Evolutionary conservation across 1,140 invertebrate genomes (phyloP).

Genomic region (Helicoverpa armigera): DNA sequence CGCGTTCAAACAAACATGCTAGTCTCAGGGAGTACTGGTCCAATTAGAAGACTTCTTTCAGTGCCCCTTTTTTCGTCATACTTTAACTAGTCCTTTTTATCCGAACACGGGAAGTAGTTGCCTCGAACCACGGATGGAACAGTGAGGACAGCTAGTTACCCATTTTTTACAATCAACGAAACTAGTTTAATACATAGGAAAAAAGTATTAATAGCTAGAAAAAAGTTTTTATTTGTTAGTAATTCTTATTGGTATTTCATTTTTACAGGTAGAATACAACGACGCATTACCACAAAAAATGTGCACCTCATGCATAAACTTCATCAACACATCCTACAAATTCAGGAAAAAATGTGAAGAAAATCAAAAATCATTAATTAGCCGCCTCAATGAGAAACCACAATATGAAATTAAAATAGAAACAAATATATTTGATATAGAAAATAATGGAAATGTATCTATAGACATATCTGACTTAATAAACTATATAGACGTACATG

Average conservation of each 20-base stretch:
- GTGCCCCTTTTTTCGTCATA: too few species aligned
- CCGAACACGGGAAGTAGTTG: too few species aligned
- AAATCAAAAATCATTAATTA: constrained; percentile 60
- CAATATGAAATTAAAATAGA: constrained; percentile 64
- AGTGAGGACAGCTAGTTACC: too few species aligned
- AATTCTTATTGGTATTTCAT: neutral
- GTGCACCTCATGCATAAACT: constrained; percentile 69
- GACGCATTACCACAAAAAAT: constrained; percentile 73
- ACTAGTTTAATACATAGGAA: too few species aligned
- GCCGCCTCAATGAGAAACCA: constrained; percentile 50
- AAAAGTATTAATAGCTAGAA: too few species aligned
- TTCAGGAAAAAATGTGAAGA: constrained; percentile 74
- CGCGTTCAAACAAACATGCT: too few species aligned
- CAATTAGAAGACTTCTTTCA: too few species aligned
- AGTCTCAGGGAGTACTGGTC: too few species aligned
- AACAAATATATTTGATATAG: constrained; percentile 53
- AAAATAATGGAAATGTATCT: constrained; percentile 44
- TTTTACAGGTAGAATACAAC: constrained; percentile 70
- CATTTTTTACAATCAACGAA: too few species aligned
- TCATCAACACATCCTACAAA: constrained; percentile 73
- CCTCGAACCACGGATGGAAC: too few species aligned
- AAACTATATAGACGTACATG: constrained; percentile 51
- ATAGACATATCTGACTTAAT: constrained; percentile 68
- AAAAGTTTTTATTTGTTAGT: too few species aligned
- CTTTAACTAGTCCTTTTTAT: too few species aligned